A percentile compares a stretch with the other conserved stretches of the same genome.
These are phyloP conservation scores for Cirrhinus mrigala DNA, from an alignment of 2,797 vertebrate species.

Conservation along the genomic window DNA sequence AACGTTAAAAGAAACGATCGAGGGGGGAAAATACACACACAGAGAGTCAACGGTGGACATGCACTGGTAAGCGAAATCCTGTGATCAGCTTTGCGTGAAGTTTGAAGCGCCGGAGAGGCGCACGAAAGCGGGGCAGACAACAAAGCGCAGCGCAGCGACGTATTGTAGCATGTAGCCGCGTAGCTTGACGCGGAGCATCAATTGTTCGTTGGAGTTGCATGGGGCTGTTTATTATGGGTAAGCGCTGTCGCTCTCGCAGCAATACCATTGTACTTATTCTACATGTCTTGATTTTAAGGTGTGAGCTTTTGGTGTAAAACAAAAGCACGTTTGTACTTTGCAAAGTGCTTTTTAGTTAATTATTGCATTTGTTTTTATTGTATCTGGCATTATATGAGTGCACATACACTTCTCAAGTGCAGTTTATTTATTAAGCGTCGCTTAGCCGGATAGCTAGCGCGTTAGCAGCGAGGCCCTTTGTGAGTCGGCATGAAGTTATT, in stretches of 20 bases:
- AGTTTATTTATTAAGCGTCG: slow-evolving; percentile 25
- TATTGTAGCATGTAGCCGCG: slow-evolving; percentile 69
- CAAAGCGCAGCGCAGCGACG: slow-evolving; percentile 73
- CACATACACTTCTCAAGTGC: background rate
- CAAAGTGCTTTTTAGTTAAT: background rate
- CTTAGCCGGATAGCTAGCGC: slow-evolving; percentile 45
- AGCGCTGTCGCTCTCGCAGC: slow-evolving; percentile 56
- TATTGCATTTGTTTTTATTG: background rate
- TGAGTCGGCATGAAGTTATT: slow-evolving; percentile 80
- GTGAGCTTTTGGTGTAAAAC: background rate
- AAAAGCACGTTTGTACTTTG: background rate
- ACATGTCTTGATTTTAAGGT: slow-evolving; percentile 6
- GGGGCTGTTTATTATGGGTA: slow-evolving; percentile 75
- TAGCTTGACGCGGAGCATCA: slow-evolving; percentile 75
- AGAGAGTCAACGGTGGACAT: slow-evolving; percentile 73
- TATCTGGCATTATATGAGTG: background rate
- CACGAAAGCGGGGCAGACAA: slow-evolving; percentile 68
- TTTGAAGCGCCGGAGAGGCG: background rate
- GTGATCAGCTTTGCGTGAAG: background rate
- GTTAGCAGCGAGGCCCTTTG: slow-evolving; percentile 69
- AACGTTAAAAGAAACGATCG: slow-evolving; percentile 67
- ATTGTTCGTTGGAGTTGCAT: slow-evolving; percentile 77
- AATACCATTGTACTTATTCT: slow-evolving; percentile 65
- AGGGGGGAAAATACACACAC: slow-evolving; percentile 63
- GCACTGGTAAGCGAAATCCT: slow-evolving; percentile 73